Percentiles rank a stretch among this genome's conserved stretches.
Conservation (phyloP, 2,113 vertebrate species). For the Neotragus pygmaeus region DNA sequence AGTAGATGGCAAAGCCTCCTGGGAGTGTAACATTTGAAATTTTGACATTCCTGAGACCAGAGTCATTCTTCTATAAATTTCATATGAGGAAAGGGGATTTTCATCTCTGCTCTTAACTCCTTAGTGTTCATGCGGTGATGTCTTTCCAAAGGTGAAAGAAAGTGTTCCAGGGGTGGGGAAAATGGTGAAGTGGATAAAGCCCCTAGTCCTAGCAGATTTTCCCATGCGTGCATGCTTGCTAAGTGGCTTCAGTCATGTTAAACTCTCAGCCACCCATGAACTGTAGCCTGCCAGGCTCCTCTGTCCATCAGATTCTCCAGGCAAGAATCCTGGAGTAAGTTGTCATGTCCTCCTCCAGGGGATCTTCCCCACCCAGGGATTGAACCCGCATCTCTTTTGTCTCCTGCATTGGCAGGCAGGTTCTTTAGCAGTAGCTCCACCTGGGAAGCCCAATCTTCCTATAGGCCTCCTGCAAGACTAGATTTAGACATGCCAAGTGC, state of each 20-base stretch:
- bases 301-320: not conserved
- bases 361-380: not conserved
- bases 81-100: constrained; percentile 26
- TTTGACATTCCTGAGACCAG: constrained; percentile 30
- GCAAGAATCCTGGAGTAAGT: not conserved
- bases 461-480: not conserved
- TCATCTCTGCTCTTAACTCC: constrained; percentile 6
- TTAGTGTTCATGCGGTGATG: not conserved
- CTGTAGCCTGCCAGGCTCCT: not conserved
- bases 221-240: not conserved
- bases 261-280: not conserved
- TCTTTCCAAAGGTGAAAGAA: not conserved
- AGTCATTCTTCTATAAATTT: constrained; percentile 62
- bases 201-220: not conserved
- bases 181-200: not conserved
- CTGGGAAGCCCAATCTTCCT: not conserved
- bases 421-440: not conserved
- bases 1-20: not conserved
- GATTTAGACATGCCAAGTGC: not conserved
- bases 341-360: not conserved
- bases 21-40: not conserved
- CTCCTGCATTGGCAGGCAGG: not conserved
- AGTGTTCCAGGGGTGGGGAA: not conserved
- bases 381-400: not conserved
- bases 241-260: not conserved